phyloP scores from a whole-genome alignment of 2,888 invertebrate genomes.

The Nymphalis urticae region DNA sequence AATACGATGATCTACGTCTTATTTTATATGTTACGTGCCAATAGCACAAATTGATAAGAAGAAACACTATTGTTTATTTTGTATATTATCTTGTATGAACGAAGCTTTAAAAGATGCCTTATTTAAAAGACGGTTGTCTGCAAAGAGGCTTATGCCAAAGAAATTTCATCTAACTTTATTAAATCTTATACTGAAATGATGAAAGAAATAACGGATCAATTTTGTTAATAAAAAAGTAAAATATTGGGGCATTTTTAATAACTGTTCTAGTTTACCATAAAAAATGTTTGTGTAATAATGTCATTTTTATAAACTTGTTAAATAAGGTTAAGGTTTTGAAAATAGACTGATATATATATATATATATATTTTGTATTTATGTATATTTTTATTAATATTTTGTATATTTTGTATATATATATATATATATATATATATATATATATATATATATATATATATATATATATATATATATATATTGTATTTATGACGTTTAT shows the following conservation, averaged over 20 bases:
- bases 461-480: too few species aligned
- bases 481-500: background rate
- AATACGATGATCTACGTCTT: too few species aligned
- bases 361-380: too few species aligned
- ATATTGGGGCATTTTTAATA: background rate
- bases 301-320: too few species aligned
- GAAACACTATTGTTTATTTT: background rate
- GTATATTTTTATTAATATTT: too few species aligned
- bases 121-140: background rate
- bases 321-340: too few species aligned
- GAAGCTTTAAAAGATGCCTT: background rate
- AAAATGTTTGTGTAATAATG: too few species aligned
- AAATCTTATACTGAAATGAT: background rate
- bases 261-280: background rate
- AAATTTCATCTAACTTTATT: slow-evolving; percentile 11
- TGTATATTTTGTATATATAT: too few species aligned
- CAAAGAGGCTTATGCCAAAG: background rate
- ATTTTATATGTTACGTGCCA: too few species aligned
- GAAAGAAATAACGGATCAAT: background rate
- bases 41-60: too few species aligned
- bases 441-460: too few species aligned
- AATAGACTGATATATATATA: background rate
- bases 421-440: too few species aligned
- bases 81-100: background rate
- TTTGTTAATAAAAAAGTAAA: background rate